Conservation (phyloP, 2,113 vertebrate species). For the Thryonomys swinderianus region DNA sequence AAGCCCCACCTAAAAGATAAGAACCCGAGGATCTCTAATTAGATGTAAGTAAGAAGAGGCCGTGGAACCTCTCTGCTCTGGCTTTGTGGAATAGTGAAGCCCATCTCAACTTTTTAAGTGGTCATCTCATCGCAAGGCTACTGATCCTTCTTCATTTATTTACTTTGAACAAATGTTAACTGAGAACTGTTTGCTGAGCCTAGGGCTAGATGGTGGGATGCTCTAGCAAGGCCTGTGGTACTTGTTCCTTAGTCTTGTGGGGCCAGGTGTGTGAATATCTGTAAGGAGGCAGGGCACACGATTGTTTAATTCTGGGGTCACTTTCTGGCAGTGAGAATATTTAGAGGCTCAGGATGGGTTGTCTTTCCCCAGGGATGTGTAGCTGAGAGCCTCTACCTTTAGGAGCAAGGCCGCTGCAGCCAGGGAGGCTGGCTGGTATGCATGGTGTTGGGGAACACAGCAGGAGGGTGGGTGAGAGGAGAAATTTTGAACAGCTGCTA, state of each 20-base stretch:
- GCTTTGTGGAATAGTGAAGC: neutral
- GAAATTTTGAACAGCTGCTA: neutral
- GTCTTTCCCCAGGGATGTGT: neutral
- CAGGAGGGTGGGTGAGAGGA: neutral
- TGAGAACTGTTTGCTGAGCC: neutral
- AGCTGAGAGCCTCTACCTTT: neutral
- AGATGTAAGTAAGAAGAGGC: neutral
- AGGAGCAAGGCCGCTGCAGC: neutral
- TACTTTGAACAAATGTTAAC: neutral
- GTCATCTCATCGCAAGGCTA: neutral
- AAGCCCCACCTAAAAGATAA: neutral
- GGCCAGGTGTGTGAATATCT: neutral
- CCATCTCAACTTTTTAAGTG: neutral
- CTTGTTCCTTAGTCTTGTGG: neutral
- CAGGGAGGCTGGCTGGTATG: neutral
- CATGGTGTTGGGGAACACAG: neutral
- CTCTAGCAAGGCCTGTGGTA: neutral
- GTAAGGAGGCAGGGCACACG: neutral
- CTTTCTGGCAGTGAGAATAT: neutral
- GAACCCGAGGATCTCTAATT: neutral
- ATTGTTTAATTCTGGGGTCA: neutral
- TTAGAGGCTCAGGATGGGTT: neutral
- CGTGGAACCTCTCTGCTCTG: no score
- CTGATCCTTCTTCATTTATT: neutral
- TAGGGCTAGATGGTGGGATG: neutral